Conservation (phyloP, 2,797 vertebrate genomes). For the Tangara arthus region DNA sequence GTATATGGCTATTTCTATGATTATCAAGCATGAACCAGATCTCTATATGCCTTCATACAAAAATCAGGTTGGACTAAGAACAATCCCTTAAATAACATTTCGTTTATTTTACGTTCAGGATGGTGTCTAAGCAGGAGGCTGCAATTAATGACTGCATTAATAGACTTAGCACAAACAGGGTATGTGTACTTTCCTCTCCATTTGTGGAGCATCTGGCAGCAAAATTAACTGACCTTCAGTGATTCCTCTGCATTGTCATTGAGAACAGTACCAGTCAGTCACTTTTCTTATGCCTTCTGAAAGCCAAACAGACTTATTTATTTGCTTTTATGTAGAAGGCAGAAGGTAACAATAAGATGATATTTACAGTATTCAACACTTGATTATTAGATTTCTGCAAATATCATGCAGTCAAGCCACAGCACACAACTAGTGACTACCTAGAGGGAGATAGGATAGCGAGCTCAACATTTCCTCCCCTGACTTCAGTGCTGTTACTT, state of each 20-base stretch:
- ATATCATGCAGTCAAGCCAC: background rate
- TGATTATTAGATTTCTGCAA: background rate
- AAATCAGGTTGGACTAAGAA: conserved; percentile 5
- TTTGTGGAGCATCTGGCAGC: conserved; percentile 21
- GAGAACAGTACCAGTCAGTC: background rate
- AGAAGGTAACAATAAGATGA: background rate
- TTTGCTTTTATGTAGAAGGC: background rate
- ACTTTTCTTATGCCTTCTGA: background rate
- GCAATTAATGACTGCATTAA: conserved; percentile 39
- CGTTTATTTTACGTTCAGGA: background rate
- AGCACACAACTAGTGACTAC: background rate
- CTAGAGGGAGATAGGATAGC: background rate
- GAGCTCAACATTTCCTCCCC: background rate
- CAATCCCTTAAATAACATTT: conserved; percentile 3
- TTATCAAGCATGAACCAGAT: conserved; percentile 1
- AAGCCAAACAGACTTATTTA: background rate
- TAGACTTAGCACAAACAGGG: conserved; percentile 1
- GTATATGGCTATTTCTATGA: background rate
- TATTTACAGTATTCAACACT: background rate
- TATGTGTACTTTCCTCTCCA: background rate
- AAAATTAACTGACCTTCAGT: conserved; percentile 48
- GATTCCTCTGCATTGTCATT: background rate
- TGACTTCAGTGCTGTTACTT: background rate
- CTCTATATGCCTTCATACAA: background rate
- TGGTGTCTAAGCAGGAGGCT: conserved; percentile 11